Percentiles rank a stretch among this genome's conserved stretches.
Evolutionary conservation across 2,888 invertebrate genomes (phyloP).

Genomic region (Macrophya annulata): DNA sequence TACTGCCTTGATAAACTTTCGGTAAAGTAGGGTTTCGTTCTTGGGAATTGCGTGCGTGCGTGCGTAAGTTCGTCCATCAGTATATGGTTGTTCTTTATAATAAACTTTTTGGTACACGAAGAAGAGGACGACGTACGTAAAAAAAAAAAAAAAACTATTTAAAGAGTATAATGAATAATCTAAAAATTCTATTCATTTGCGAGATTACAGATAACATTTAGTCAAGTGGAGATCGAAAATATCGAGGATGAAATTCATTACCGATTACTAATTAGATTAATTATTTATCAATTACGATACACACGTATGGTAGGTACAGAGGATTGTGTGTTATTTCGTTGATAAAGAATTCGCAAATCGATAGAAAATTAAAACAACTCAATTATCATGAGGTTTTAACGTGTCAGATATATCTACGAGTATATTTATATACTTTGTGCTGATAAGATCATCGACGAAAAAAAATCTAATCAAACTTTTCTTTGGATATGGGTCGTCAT

Average conservation of each 20-base stretch:
- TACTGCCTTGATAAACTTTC: background rate
- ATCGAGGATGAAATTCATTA: background rate
- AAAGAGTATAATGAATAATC: background rate
- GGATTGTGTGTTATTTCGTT: background rate
- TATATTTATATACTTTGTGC: background rate
- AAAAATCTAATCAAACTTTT: conserved; percentile 27
- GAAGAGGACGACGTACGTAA: background rate
- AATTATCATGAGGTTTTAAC: background rate
- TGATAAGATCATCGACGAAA: background rate
- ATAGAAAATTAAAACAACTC: background rate
- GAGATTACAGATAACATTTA: background rate
- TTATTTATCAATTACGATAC: background rate
- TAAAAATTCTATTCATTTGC: background rate
- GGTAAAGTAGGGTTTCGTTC: background rate
- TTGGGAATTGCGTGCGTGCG: background rate
- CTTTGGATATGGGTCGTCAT: background rate
- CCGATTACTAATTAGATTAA: background rate
- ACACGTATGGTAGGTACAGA: background rate
- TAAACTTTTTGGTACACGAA: background rate
- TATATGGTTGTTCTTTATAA: background rate
- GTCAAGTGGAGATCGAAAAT: background rate
- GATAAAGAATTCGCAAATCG: background rate
- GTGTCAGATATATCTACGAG: too few species aligned
- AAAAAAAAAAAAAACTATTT: too few species aligned
- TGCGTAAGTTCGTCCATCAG: background rate